phyloP scores from a whole-genome alignment of 2,797 vertebrate genomes.

The Scomberomorus guttatus region DNA sequence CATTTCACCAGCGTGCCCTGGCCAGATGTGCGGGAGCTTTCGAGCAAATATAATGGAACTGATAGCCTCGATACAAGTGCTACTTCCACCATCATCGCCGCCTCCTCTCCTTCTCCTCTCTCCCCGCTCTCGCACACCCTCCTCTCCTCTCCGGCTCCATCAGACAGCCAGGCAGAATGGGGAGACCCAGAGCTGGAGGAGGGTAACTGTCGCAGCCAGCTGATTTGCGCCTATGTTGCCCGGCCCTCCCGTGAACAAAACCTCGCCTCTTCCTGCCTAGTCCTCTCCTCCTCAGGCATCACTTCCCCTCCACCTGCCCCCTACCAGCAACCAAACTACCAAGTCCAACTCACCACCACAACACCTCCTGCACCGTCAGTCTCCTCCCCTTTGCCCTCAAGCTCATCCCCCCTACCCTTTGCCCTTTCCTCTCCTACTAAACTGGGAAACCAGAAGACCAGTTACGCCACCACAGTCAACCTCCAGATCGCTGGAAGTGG shows the following conservation, averaged over 20 bases:
- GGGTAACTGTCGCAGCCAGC: slow-evolving; percentile 77
- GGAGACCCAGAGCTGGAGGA: slow-evolving; percentile 68
- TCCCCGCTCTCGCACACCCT: slow-evolving; percentile 4
- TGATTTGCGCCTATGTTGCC: slow-evolving; percentile 84
- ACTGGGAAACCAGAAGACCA: slow-evolving; percentile 79
- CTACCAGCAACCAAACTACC: slow-evolving; percentile 35
- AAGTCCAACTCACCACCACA: slow-evolving; percentile 25
- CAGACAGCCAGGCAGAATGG: slow-evolving; percentile 53
- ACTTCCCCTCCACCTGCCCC: slow-evolving; percentile 27
- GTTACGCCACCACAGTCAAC: slow-evolving; percentile 94
- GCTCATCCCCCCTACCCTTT: slow-evolving; percentile 34
- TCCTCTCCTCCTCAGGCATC: slow-evolving; percentile 35
- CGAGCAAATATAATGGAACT: slow-evolving; percentile 70
- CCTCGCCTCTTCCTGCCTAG: slow-evolving; percentile 37
- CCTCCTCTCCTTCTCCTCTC: slow-evolving; percentile 24
- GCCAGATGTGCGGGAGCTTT: slow-evolving; percentile 82
- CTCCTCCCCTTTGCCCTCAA: slow-evolving; percentile 2
- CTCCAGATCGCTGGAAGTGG: slow-evolving; percentile 92
- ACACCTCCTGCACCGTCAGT: slow-evolving; percentile 12
- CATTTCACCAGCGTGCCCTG: slow-evolving; percentile 82
- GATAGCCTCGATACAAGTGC: slow-evolving; percentile 50
- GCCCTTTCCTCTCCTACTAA: slow-evolving; percentile 33
- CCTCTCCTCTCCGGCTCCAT: slow-evolving; percentile 17
- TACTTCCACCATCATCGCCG: not conserved
- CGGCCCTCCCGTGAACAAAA: slow-evolving; percentile 47